Base-by-base conservation (phyloP, 2,797 vertebrate genomes). In the Sparus aurata region DNA sequence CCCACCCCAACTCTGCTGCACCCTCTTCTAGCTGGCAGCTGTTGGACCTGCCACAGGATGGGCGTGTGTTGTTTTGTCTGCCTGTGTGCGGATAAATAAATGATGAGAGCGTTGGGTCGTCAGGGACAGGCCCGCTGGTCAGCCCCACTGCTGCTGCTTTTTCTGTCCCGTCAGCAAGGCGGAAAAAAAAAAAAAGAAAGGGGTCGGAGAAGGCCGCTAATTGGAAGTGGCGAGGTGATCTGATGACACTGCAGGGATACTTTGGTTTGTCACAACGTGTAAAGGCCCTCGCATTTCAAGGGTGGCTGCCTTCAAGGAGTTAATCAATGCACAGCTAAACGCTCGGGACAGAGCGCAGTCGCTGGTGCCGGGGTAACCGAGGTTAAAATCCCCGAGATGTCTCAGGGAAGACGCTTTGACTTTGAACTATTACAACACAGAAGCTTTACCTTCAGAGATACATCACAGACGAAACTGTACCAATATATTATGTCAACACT, bases 241-340 rank as follows among this genome's bases (percentile, higher is more conserved):
- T 93, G 89, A 93, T 94, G 90, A 91, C 93, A 91, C 93, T 70
- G 85, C 75, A 8, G 93, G 92, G 93, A 92, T 84, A 91, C 92
- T 92, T 75, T 74, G 89, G 89, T 92, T 93, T 95, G 93, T 95
- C 94, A 94, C 83, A 92, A 89, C 77, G 84, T 65, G 91, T 93
- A 86, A 93, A 85, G 78, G 62, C 64, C 62, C 61, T 79, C 69
- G 12, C 67, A 73, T 86, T 92, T 95, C 85, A 92, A 85, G 91
- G 86, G 75, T 91, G 86, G 85, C 83, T 91, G 91, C 83, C 57
- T 82, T 93, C 83, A 84, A 79, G 58, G 85, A 90, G 84, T 86
- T 92, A 91, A 93, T 92, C 89, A 93, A 91, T 83, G 83, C 74
- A 75, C 71, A 64, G 75, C 86, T 91, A 86, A 91, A 89, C 27